phyloP scores from a whole-genome alignment of 2,797 vertebrate species.

The Melopsittacus undulatus region DNA sequence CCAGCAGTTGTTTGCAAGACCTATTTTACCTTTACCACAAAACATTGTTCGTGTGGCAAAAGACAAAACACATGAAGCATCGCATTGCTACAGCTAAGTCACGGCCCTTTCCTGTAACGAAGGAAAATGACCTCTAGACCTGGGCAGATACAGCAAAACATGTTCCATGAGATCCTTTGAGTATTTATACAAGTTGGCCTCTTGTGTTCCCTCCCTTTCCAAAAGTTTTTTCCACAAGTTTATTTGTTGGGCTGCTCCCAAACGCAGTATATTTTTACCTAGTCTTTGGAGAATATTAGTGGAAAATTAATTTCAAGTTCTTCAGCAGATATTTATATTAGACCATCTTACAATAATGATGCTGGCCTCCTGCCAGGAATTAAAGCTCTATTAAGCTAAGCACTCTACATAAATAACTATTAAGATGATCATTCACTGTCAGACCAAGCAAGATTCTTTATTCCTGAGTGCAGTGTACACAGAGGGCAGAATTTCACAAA shows the following conservation, averaged over 20 bases:
- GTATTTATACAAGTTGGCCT: constrained; percentile 31
- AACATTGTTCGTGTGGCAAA: not conserved
- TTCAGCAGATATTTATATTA: constrained; percentile 60
- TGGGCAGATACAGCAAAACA: not conserved
- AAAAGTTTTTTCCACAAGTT: constrained; percentile 40
- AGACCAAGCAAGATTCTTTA: not conserved
- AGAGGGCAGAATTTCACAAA: not conserved
- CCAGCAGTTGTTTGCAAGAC: not conserved
- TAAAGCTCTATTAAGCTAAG: constrained; percentile 28
- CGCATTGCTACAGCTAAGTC: not conserved
- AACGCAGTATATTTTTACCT: not conserved
- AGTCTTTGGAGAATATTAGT: constrained; percentile 42
- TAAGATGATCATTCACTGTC: constrained; percentile 2
- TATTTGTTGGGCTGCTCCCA: constrained; percentile 41
- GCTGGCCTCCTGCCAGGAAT: constrained; percentile 22
- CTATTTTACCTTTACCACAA: not conserved
- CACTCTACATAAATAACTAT: constrained; percentile 19
- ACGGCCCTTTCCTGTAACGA: not conserved
- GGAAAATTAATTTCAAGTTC: constrained; percentile 60
- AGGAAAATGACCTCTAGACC: not conserved
- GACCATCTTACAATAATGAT: constrained; percentile 24
- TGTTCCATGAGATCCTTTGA: not conserved
- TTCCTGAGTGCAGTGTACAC: not conserved
- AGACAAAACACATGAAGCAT: not conserved
- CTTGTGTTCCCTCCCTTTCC: not conserved